phyloP scores from a whole-genome alignment of 2,797 vertebrate species.

The Cossypha heuglini region DNA sequence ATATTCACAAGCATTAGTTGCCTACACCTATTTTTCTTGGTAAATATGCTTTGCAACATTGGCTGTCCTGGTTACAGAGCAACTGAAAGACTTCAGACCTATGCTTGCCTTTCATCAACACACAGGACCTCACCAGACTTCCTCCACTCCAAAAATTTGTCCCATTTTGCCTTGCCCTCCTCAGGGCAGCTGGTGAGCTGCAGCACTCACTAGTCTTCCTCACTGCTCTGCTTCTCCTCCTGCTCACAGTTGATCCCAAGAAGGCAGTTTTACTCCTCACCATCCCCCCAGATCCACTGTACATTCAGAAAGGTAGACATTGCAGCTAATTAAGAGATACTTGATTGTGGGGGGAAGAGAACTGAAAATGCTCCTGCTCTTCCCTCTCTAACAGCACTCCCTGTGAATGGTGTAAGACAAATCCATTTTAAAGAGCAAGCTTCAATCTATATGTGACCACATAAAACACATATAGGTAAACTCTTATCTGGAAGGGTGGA shows the following conservation, averaged over 20 bases:
- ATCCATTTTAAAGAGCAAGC: neutral
- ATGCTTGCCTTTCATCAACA: neutral
- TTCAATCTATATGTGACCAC: neutral
- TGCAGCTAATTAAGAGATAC: neutral
- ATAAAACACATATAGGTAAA: conserved; percentile 31
- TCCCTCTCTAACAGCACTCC: neutral
- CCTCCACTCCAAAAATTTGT: neutral
- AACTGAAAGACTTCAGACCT: neutral
- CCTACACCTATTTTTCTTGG: neutral
- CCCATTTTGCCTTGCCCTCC: neutral
- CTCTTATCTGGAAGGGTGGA: conserved; percentile 36
- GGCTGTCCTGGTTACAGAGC: neutral
- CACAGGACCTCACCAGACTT: neutral
- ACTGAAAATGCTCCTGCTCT: neutral
- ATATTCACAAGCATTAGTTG: rapidly evolving
- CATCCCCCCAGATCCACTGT: neutral
- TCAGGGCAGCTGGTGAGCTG: neutral
- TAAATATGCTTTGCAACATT: neutral
- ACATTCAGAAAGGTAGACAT: neutral
- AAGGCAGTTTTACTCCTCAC: neutral
- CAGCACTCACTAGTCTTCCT: neutral
- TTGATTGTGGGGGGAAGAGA: neutral
- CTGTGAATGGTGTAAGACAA: neutral
- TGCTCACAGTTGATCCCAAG: rapidly evolving
- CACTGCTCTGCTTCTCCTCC: neutral